These are phyloP conservation scores for Marronus borbonicus DNA, from an alignment of 2,888 invertebrate genomes.

Conservation along the genomic window DNA sequence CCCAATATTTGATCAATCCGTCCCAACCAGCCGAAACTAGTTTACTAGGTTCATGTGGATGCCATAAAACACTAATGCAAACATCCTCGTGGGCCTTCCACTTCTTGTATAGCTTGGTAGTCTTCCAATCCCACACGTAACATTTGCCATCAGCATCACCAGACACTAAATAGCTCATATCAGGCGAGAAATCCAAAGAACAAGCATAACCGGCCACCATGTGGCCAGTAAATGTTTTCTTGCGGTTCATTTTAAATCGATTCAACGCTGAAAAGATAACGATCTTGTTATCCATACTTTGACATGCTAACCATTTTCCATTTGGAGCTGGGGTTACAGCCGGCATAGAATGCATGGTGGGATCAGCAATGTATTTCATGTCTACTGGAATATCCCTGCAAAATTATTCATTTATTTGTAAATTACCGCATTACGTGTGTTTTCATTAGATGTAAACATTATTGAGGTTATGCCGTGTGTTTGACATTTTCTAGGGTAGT, in stretches of 20 bases:
- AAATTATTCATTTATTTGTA: background rate
- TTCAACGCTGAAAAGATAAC: slow-evolving; percentile 98
- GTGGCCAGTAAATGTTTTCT: slow-evolving; percentile 98
- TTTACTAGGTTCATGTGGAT: slow-evolving; percentile 98
- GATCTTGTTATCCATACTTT: slow-evolving; percentile 99
- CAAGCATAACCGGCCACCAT: slow-evolving; percentile 99
- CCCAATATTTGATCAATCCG: slow-evolving; percentile 98
- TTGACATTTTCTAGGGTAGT: no score
- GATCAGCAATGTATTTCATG: slow-evolving; percentile 99
- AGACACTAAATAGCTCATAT: slow-evolving; percentile 98
- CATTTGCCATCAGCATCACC: slow-evolving; percentile 99
- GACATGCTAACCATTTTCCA: slow-evolving; percentile 99
- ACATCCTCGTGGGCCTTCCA: slow-evolving; percentile 99
- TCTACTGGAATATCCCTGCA: slow-evolving; percentile 93
- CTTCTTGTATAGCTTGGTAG: slow-evolving; percentile 97
- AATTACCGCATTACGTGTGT: no score
- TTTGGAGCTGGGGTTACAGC: slow-evolving; percentile 96
- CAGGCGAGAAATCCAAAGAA: slow-evolving; percentile 96
- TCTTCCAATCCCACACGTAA: slow-evolving; percentile 99
- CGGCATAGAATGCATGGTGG: slow-evolving; percentile 99
- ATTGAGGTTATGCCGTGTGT: no score
- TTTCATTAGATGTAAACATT: no score
- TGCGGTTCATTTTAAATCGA: slow-evolving; percentile 97
- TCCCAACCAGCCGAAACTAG: slow-evolving; percentile 99
- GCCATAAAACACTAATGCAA: slow-evolving; percentile 96